phyloP scores from a whole-genome alignment of 2,797 vertebrate species.

The Poecile montanus region DNA sequence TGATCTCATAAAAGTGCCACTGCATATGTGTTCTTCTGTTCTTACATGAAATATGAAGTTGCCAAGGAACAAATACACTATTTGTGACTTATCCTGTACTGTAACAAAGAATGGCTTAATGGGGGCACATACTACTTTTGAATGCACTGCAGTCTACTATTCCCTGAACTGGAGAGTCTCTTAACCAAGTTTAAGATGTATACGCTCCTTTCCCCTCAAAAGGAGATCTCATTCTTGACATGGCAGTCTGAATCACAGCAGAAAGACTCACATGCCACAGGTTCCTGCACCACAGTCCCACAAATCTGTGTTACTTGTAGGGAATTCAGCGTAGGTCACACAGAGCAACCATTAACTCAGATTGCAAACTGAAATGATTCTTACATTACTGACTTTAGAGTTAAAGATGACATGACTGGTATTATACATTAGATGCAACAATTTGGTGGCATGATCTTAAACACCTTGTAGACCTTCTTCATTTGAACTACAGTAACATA shows the following conservation, averaged over 20 bases:
- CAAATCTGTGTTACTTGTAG: background rate
- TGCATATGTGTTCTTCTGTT: background rate
- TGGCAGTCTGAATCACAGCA: background rate
- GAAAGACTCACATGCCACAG: background rate
- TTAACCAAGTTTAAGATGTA: background rate
- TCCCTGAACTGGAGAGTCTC: background rate
- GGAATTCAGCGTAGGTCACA: background rate
- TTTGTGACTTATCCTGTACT: slow-evolving; percentile 23
- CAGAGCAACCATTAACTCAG: background rate
- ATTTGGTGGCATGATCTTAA: background rate
- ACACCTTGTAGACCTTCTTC: background rate
- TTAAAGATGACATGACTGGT: background rate
- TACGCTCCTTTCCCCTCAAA: background rate
- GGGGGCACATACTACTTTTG: background rate
- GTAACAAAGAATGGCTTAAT: slow-evolving; percentile 40
- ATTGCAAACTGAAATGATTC: background rate
- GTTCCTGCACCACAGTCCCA: background rate
- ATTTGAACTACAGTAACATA: background rate
- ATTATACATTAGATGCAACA: background rate
- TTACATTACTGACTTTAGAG: background rate
- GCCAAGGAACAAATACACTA: slow-evolving; percentile 38
- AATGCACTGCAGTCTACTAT: background rate
- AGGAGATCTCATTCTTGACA: background rate
- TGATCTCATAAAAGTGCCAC: background rate
- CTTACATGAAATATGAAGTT: slow-evolving; percentile 11